Evolutionary conservation across 2,797 vertebrate genomes (phyloP).

Genomic region (Choloepus didactylus): DNA sequence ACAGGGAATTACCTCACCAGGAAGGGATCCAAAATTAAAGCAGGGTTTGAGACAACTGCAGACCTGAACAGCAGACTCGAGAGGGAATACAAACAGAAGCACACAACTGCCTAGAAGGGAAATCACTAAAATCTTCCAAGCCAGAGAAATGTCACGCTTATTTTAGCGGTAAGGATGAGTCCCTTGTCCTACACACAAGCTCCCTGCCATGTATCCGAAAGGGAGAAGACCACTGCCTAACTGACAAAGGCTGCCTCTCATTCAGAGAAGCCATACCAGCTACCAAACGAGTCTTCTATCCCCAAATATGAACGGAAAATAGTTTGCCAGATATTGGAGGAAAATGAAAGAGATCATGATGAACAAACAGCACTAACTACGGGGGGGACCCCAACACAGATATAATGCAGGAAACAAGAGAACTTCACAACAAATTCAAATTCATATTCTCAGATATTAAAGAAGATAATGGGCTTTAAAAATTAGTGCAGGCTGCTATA

Average conservation of each 20-base stretch:
- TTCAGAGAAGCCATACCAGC: background rate
- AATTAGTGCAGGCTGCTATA: background rate
- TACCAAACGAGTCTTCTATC: background rate
- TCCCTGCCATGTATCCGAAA: background rate
- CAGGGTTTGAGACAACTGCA: background rate
- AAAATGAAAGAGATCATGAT: background rate
- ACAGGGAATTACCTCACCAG: background rate
- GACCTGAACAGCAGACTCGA: background rate
- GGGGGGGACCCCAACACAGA: rapidly evolving
- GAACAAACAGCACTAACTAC: background rate
- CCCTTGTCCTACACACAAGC: background rate
- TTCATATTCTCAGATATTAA: background rate
- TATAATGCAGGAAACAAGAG: background rate
- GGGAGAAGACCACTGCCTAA: background rate
- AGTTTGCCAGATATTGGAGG: background rate
- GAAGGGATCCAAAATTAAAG: background rate
- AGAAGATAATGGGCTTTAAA: background rate
- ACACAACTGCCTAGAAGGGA: background rate
- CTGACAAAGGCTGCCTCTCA: background rate
- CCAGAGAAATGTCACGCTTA: background rate
- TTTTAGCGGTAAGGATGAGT: background rate
- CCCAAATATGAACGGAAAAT: background rate
- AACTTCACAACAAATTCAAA: background rate
- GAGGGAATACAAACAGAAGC: background rate
- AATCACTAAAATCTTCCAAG: background rate